A percentile compares a stretch with the other conserved stretches of the same genome.
phyloP scores from a whole-genome alignment of 2,113 vertebrate genomes.

The human region GRCh38 chr1:109486001-109486500 shows the following conservation, averaged over 20 bases:
- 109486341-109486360: slow-evolving; percentile 1
- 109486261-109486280: background rate
- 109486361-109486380: background rate
- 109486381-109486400: background rate
- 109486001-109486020: background rate
- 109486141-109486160: background rate
- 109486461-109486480: slow-evolving; percentile 9
- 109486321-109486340: background rate
- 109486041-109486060: slow-evolving; percentile 81
- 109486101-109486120: slow-evolving; percentile 96
- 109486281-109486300: background rate
- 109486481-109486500: slow-evolving; percentile 70
- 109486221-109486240: background rate
- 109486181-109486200: background rate
- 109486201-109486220: background rate
- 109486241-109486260: background rate
- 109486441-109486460: background rate
- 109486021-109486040: slow-evolving; percentile 37
- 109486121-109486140: slow-evolving; percentile 83
- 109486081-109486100: slow-evolving; percentile 91
- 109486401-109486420: background rate
- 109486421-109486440: background rate
- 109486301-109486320: background rate
- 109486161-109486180: background rate
- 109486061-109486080: slow-evolving; percentile 90